Conservation (phyloP, 2,113 vertebrate species). For the Oncorhynchus clarkii region DNA sequence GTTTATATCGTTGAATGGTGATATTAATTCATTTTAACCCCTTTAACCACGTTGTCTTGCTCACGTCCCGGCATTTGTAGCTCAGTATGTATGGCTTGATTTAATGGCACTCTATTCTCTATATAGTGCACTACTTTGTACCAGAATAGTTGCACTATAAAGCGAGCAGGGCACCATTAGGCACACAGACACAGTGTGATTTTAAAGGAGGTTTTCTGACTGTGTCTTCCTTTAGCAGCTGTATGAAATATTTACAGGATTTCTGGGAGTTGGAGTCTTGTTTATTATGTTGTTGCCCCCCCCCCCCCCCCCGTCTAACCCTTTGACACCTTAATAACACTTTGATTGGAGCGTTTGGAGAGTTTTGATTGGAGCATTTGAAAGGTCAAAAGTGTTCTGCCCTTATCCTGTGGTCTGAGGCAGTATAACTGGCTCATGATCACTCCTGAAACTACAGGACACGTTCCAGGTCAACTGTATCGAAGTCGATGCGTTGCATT, state of each 20-base stretch:
- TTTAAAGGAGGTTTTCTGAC: too few species aligned
- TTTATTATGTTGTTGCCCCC: not conserved
- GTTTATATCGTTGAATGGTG: not conserved
- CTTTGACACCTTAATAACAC: not conserved
- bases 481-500: not conserved
- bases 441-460: too few species aligned
- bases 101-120: not conserved
- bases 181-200: too few species aligned
- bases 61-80: not conserved
- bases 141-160: too few species aligned
- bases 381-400: not conserved
- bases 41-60: not conserved
- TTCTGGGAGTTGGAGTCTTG: not conserved
- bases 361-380: not conserved
- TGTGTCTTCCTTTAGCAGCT: too few species aligned
- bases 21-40: conserved; percentile 7
- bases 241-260: not conserved
- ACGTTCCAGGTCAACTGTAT: not conserved
- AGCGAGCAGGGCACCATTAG: too few species aligned
- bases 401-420: too few species aligned
- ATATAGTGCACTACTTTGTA: too few species aligned
- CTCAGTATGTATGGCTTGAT: not conserved
- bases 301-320: too few species aligned
- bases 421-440: too few species aligned
- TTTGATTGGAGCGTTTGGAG: not conserved